A percentile compares a stretch with the other conserved stretches of the same genome.
phyloP scores from a whole-genome alignment of 2,888 invertebrate species.

The Clostera curtula region DNA sequence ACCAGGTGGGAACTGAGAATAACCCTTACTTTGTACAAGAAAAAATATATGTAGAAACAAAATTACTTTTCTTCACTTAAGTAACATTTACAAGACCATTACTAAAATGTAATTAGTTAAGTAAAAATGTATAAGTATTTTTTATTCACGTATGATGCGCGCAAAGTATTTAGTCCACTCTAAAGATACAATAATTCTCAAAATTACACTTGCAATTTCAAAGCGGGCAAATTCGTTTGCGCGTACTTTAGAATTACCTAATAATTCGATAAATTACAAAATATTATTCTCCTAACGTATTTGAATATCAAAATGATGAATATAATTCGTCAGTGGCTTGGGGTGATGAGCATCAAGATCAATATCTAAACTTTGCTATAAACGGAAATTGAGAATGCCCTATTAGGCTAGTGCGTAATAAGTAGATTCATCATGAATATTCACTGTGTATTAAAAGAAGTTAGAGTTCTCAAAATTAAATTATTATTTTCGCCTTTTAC shows the following conservation, averaged over 20 bases:
- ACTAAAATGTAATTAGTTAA: slow-evolving; percentile 16
- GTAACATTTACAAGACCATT: slow-evolving; percentile 26
- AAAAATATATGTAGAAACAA: slow-evolving; percentile 9
- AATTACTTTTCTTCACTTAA: slow-evolving; percentile 16
- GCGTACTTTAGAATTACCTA: neutral
- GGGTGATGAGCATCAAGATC: no score
- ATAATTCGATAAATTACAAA: neutral
- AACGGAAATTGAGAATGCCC: no score
- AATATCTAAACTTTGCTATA: no score
- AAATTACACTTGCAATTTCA: no score
- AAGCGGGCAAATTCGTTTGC: no score
- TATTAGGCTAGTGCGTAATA: no score
- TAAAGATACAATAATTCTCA: no score
- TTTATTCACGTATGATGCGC: neutral
- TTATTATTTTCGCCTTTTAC: no score
- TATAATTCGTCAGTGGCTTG: neutral
- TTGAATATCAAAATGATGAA: neutral
- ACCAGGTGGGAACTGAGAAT: slow-evolving; percentile 6
- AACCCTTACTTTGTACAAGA: slow-evolving; percentile 7
- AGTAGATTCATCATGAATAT: no score
- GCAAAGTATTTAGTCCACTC: no score
- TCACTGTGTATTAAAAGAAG: no score
- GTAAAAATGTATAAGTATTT: slow-evolving; percentile 5
- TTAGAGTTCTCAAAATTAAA: no score
- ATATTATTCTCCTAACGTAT: neutral